Evolutionary conservation across 2,797 vertebrate species (phyloP).

Genomic region (Rhadinocentrus ornatus): DNA sequence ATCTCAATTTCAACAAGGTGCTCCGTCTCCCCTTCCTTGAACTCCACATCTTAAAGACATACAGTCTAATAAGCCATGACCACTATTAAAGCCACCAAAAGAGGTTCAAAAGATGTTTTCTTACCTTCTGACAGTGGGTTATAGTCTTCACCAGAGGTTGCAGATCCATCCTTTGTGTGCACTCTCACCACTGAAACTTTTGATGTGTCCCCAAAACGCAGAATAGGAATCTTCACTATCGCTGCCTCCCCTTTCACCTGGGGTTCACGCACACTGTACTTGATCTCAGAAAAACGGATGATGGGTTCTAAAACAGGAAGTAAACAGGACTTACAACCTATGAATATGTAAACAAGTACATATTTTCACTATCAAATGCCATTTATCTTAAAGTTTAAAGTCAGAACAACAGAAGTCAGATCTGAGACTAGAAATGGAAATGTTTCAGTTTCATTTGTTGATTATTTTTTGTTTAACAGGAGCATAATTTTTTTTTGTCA

Average conservation of each 20-base stretch:
- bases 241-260: constrained; percentile 81
- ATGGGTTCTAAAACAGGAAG: constrained; percentile 80
- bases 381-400: not conserved
- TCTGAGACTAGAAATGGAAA: not conserved
- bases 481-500: not conserved
- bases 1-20: constrained; percentile 88
- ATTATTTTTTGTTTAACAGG: not conserved
- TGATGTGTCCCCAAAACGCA: constrained; percentile 85
- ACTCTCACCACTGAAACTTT: constrained; percentile 89
- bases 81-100: not conserved
- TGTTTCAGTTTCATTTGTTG: not conserved
- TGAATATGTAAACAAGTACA: not conserved
- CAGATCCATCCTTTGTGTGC: constrained; percentile 90
- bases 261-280: constrained; percentile 88
- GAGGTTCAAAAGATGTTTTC: constrained; percentile 25
- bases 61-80: constrained; percentile 15
- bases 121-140: constrained; percentile 89
- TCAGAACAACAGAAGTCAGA: not conserved
- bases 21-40: constrained; percentile 87
- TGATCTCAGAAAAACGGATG: constrained; percentile 89
- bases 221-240: constrained; percentile 84
- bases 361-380: not conserved
- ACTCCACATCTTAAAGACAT: constrained; percentile 83
- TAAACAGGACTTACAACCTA: not conserved
- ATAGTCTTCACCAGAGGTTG: constrained; percentile 89